These are phyloP conservation scores for Holothuria scabra DNA, from an alignment of 53 echinoderm and acorn worm genomes.

Conservation along the genomic window DNA sequence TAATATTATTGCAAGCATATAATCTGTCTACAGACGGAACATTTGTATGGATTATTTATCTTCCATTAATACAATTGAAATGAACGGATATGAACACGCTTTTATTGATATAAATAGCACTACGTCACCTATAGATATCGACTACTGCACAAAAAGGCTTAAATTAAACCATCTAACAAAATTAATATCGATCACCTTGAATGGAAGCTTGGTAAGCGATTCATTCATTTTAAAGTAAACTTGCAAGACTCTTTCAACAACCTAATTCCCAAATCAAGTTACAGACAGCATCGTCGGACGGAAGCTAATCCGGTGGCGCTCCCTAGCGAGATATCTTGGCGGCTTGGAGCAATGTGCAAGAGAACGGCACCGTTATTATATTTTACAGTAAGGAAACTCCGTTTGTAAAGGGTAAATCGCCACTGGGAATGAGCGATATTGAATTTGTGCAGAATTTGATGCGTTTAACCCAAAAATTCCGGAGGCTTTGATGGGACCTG, in stretches of 20 bases:
- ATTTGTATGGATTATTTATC: no score
- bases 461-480: constrained; percentile 44
- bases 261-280: constrained; percentile 20
- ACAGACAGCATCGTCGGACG: background rate
- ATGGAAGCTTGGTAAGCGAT: background rate
- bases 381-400: constrained; percentile 31
- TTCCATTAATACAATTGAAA: no score
- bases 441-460: constrained; percentile 40
- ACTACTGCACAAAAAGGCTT: no score
- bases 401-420: constrained; percentile 46
- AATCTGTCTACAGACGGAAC: no score
- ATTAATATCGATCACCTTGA: constrained; percentile 8
- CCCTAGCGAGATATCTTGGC: constrained; percentile 13
- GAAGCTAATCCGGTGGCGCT: constrained; percentile 8
- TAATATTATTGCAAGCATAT: no score
- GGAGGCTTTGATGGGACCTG: constrained; percentile 35
- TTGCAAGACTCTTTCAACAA: constrained; percentile 20
- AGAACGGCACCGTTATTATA: constrained; percentile 18
- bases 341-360: background rate
- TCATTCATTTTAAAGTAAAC: constrained; percentile 14
- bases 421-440: constrained; percentile 18
- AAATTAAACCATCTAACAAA: constrained; percentile 32
- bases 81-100: no score
- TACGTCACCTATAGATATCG: no score
- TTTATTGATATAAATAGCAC: no score